Conservation (phyloP, 2,113 vertebrate species). For the Dromiciops gliroides region DNA sequence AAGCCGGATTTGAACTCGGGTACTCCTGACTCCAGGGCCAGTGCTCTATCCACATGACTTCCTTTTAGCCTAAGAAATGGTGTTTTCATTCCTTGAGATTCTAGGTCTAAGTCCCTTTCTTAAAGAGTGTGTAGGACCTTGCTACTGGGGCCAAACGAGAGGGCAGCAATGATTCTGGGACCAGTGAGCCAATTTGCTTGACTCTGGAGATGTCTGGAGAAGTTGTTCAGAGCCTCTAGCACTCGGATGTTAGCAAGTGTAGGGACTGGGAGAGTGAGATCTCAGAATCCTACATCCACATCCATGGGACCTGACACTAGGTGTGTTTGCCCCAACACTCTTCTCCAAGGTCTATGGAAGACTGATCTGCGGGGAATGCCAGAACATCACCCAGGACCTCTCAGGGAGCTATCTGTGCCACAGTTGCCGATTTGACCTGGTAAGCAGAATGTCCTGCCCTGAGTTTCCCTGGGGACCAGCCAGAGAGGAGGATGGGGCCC, state of each 20-base stretch:
- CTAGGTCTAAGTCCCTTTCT: not conserved
- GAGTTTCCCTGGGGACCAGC: not conserved
- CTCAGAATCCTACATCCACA: no score
- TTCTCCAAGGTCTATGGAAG: conserved; percentile 93
- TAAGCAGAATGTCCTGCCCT: conserved; percentile 68
- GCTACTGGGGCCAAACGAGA: not conserved
- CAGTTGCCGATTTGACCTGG: conserved; percentile 90
- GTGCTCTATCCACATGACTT: no score
- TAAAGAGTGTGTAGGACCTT: no score
- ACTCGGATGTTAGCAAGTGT: not conserved
- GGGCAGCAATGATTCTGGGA: not conserved
- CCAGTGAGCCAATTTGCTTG: not conserved
- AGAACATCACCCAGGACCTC: conserved; percentile 83
- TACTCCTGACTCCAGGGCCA: no score
- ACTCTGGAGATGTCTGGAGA: not conserved
- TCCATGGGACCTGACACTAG: conserved; percentile 60
- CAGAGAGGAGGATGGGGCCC: not conserved
- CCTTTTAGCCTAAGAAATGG: not conserved
- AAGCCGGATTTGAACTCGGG: no score
- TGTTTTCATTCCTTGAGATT: not conserved
- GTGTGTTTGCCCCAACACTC: conserved; percentile 92
- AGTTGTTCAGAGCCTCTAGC: not conserved
- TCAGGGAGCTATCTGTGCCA: conserved; percentile 87
- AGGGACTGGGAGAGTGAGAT: not conserved
- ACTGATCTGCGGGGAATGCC: conserved; percentile 90